A percentile compares a stretch with the other conserved stretches of the same genome.
These are phyloP conservation scores for Aphidius ervi DNA, from an alignment of 1,140 invertebrate genomes.

Conservation along the genomic window DNA sequence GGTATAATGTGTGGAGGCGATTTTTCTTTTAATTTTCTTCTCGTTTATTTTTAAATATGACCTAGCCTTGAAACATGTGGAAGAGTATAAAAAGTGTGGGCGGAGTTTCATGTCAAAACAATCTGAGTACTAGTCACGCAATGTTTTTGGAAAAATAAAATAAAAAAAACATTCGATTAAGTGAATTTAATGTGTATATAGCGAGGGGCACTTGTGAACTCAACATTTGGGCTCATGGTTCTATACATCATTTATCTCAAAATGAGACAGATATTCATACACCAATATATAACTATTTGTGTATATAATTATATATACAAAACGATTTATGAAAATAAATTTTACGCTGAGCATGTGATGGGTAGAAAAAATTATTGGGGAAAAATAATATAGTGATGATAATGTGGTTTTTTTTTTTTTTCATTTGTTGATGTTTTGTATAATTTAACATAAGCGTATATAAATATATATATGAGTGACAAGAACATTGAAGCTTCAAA, in stretches of 20 bases:
- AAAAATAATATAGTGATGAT: no score
- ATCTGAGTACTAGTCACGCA: slow-evolving; percentile 17
- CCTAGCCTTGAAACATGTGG: slow-evolving; percentile 19
- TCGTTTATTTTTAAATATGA: not conserved
- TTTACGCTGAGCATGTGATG: no score
- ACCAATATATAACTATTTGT: no score
- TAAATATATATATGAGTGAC: not conserved
- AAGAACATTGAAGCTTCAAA: not conserved
- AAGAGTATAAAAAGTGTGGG: not conserved
- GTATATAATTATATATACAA: no score
- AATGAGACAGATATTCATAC: no score
- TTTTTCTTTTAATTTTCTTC: not conserved
- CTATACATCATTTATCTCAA: no score
- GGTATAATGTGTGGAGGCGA: slow-evolving; percentile 19
- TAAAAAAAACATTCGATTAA: slow-evolving; percentile 10
- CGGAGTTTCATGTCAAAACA: slow-evolving; percentile 12
- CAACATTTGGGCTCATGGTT: not conserved
- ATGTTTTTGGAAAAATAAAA: not conserved
- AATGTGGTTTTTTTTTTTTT: no score
- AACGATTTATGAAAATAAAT: no score
- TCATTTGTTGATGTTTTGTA: no score
- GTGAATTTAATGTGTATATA: not conserved
- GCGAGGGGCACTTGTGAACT: not conserved
- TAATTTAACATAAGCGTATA: no score
- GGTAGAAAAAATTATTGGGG: no score